Base-by-base conservation (phyloP, 2,113 vertebrate species). In the Cavia aperea region DNA sequence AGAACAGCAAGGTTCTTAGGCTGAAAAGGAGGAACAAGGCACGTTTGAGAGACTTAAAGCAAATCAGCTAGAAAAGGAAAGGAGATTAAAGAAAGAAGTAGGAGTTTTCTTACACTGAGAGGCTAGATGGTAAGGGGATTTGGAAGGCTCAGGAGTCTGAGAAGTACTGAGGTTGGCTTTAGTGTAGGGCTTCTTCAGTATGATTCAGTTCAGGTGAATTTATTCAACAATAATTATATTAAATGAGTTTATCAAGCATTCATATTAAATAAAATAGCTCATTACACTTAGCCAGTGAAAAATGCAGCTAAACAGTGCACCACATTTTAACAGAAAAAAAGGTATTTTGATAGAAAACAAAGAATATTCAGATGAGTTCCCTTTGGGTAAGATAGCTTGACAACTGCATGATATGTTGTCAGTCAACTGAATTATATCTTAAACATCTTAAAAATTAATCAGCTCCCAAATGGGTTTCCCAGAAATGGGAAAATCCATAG, bases 361-460 rank as follows among this genome's bases (percentile, higher is more conserved):
- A 83, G 58, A 10, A 12, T 49, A 56, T 18, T 15, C 33, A 7
- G 11, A 7, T 63, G 78, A 86, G 63, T 24, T 75, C 12, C 33
- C 65, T 86, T 89, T 19, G 23, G 43, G 36, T 51, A 65, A 33
- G 31, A 43, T 33, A 62, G n/a, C 58, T 91, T 85, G 93, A 33
- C 49, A 56, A n/a, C 23, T 65, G 13, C 43, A 46, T 13, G 23
- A 1, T 31, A 14, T 72, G n/a, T 15, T 81, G 54, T 39, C 56
- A 58, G 65, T 73, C 60, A 70, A 77, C 49, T 62, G 46, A 43
- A 62, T 19, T 63, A 33, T 65, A 54, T 54, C 51, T 51, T 51
- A 51, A 51, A 51, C 49, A 85, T 81, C 78, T 93, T 91, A 95
- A 87, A 95, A 95, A 68, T 79, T 79, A 90, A 92, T 96, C 77